Conservation (phyloP, 1,140 invertebrate genomes). For the Drosophila setifemur region DNA sequence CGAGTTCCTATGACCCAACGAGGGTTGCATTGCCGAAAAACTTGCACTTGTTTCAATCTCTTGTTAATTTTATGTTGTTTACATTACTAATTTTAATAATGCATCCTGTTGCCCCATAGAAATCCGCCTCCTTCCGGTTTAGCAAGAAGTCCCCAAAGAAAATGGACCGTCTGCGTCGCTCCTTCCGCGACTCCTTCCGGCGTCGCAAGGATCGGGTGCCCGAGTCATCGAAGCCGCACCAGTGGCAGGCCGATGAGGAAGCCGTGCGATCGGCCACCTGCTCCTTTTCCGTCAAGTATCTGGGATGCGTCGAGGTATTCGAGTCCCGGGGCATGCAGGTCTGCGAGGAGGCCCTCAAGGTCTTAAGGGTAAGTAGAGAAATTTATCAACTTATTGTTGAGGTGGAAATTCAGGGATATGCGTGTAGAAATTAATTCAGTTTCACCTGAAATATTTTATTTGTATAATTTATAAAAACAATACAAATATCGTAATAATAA, state of each 20-base stretch:
- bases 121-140: conserved; percentile 84
- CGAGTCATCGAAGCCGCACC: conserved; percentile 97
- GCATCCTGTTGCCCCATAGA: conserved; percentile 64
- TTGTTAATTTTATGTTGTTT: not conserved
- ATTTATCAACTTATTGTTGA: no score
- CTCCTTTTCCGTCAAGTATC: conserved; percentile 98
- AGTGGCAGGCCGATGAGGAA: conserved; percentile 99
- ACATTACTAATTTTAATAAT: conserved; percentile 9
- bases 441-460: no score
- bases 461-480: no score
- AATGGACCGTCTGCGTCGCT: conserved; percentile 96
- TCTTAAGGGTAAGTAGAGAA: conserved; percentile 88
- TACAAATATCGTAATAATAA: no score
- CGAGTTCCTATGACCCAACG: no score
- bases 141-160: conserved; percentile 87
- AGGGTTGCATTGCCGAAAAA: conserved; percentile 27
- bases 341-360: conserved; percentile 99
- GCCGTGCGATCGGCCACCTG: conserved; percentile 97
- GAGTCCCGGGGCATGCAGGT: conserved; percentile 99
- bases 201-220: conserved; percentile 91
- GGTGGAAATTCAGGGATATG: no score
- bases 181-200: conserved; percentile 96
- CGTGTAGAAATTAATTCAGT: no score
- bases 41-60: conserved; percentile 69
- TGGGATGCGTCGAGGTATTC: conserved; percentile 99